Evolutionary conservation across 1,140 invertebrate species (phyloP), one percentile per base, ranked within the genome.

Genomic region (Panagrolaimus sp.): DNA sequence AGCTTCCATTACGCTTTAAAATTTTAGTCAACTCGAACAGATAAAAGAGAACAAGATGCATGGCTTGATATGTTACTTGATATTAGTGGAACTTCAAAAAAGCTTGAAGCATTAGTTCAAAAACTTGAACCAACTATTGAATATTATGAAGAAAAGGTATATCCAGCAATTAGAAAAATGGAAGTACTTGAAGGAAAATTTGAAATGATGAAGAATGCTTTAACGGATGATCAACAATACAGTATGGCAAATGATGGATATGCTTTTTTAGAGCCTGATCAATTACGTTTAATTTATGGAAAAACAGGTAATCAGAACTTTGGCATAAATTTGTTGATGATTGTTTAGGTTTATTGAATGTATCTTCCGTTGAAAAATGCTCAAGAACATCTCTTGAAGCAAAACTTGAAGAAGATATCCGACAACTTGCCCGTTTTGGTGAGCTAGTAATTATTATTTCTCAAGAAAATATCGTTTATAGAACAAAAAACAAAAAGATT

Each of bases 251-350:
- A 14, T n/a, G 28, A 26, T 28, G 52, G 52, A 12, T 58, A 58
- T 58, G 52, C 52, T 21, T 58, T 58, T 28, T 28, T 58, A 28
- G 28, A 58, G 10, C 52, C 52, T 21, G 52, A 58, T 58, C 52
- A 58, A 28, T 26, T 21, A n/a, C 52, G 52, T 26, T 58, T 58
- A 28, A 58, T 58, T 58, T 58, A 58, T 58, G 52, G 52, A n/a
- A 58, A 28, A 26, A 26, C 52, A 12, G 21, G 52, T 58, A 21
- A 21, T 12, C 1, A 48, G 5, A n/a, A n/a, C 15, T 15, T 48
- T 58, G 14, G 12, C 14, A 58, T 28, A 28, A 58, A 12, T 12
- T 1, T 58, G 14, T 58, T 58, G 8, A 2, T 21, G 14, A 21
- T 21, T 58, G 15, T 17, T 58, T 58, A 58, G 21, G 52, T 21